A percentile compares a stretch with the other conserved stretches of the same genome.
These are phyloP conservation scores for Nymphicus hollandicus DNA, from an alignment of 2,113 vertebrate species.

Conservation along the genomic window DNA sequence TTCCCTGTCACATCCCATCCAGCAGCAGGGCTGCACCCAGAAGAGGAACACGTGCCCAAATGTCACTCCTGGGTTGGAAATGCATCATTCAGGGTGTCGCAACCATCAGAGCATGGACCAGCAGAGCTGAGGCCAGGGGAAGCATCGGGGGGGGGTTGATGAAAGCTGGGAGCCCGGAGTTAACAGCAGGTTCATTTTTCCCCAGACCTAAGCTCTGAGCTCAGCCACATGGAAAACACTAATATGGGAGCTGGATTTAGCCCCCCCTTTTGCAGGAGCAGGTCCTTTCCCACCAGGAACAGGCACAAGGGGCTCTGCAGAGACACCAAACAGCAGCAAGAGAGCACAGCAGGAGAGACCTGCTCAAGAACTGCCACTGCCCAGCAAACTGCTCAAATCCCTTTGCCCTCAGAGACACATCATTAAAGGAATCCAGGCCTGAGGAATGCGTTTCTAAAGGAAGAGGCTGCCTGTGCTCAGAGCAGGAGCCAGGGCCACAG, in stretches of 20 bases:
- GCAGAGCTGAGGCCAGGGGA: background rate
- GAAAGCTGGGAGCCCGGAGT: background rate
- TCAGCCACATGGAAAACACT: background rate
- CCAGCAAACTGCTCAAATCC: background rate
- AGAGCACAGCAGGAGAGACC: background rate
- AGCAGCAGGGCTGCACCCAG: background rate
- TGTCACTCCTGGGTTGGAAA: background rate
- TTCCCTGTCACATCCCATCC: background rate
- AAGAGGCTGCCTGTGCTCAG: background rate
- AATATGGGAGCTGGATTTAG: rapidly evolving
- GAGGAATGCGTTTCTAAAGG: background rate
- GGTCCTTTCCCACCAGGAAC: background rate
- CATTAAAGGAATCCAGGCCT: background rate
- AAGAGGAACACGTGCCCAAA: rapidly evolving
- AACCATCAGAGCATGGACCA: background rate
- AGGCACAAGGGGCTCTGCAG: rapidly evolving
- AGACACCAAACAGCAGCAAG: background rate
- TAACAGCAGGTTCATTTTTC: background rate
- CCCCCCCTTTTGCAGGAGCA: background rate
- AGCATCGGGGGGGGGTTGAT: rapidly evolving
- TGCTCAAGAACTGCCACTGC: background rate
- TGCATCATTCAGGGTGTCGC: background rate
- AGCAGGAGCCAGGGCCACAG: background rate
- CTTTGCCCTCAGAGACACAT: background rate
- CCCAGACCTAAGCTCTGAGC: background rate